Evolutionary conservation across 2,113 vertebrate genomes (phyloP).

Genomic region (Mustelus asterias): DNA sequence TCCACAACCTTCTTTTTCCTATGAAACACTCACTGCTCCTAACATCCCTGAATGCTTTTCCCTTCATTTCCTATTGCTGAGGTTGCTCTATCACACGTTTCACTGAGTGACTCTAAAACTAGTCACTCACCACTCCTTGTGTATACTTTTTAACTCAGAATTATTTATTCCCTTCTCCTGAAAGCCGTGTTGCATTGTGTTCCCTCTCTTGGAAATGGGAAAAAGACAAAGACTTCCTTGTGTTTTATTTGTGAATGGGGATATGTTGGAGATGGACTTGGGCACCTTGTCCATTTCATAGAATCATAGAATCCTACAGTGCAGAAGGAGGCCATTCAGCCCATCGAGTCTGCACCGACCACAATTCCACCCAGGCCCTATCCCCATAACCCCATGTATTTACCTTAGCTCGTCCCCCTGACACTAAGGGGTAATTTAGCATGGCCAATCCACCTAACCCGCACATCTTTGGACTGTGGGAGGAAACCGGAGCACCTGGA

Average conservation of each 20-base stretch:
- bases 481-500: too few species aligned
- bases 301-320: too few species aligned
- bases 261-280: not conserved
- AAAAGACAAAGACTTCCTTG: not conserved
- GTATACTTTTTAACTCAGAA: not conserved
- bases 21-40: not conserved
- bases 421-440: too few species aligned
- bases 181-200: not conserved
- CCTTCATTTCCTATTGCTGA: not conserved
- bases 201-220: not conserved
- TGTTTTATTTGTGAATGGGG: not conserved
- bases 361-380: too few species aligned
- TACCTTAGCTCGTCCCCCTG: too few species aligned
- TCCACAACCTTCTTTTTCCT: not conserved
- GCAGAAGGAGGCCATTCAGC: too few species aligned
- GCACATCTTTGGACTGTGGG: too few species aligned
- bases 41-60: not conserved
- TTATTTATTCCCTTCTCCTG: not conserved
- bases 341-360: too few species aligned
- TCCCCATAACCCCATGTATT: too few species aligned
- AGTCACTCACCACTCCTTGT: not conserved
- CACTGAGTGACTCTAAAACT: not conserved
- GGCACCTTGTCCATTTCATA: not conserved
- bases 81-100: not conserved
- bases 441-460: too few species aligned